These are phyloP conservation scores for Periophthalmodon schlosseri DNA, from an alignment of 2,113 vertebrate genomes.

Conservation along the genomic window DNA sequence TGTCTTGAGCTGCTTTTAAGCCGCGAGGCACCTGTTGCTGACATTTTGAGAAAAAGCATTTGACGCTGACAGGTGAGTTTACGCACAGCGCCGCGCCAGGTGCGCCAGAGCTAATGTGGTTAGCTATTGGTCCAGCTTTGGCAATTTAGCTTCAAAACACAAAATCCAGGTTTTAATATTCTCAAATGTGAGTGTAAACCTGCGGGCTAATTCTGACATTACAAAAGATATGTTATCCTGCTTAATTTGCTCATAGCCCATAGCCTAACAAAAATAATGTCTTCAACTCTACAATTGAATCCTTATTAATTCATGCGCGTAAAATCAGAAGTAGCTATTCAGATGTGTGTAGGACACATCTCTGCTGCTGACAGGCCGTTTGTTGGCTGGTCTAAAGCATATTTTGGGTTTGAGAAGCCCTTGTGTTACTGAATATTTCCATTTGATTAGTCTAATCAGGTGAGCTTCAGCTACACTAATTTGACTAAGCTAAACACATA, in stretches of 20 bases:
- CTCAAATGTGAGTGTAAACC: not conserved
- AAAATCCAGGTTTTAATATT: not conserved
- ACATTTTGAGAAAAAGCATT: slow-evolving; percentile 26
- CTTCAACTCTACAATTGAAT: not conserved
- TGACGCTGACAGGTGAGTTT: slow-evolving; percentile 63
- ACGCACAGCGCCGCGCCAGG: not conserved
- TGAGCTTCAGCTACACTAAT: not conserved
- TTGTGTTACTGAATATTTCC: not conserved
- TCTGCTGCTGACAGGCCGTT: not conserved
- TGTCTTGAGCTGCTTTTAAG: not conserved
- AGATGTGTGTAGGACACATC: not conserved
- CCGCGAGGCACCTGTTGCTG: slow-evolving; percentile 62
- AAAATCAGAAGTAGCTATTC: not conserved
- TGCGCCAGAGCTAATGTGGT: slow-evolving; percentile 2
- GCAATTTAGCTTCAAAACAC: not conserved
- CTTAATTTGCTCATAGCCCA: not conserved
- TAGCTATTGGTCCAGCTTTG: not conserved
- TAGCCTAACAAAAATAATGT: not conserved
- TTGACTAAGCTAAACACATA: not conserved
- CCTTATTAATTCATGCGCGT: not conserved
- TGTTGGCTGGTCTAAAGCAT: not conserved
- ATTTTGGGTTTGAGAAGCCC: not conserved
- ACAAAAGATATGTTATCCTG: not conserved
- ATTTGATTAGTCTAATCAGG: slow-evolving; percentile 18
- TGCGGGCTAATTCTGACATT: not conserved